These are phyloP conservation scores for Arge pagana DNA, from an alignment of 2,888 invertebrate species.

Conservation along the genomic window DNA sequence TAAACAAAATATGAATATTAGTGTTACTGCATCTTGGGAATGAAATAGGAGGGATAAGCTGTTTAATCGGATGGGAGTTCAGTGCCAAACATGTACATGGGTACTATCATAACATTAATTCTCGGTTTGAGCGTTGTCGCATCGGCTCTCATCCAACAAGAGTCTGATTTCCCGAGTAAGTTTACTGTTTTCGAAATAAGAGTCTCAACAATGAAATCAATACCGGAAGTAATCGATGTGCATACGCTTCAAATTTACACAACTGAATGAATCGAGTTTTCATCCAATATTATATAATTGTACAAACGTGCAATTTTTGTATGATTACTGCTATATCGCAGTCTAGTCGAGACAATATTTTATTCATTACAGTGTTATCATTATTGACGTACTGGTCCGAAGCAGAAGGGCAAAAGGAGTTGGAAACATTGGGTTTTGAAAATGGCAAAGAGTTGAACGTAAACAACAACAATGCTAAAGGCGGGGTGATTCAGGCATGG, in stretches of 20 bases:
- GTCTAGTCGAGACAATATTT: background rate
- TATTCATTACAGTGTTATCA: slow-evolving; percentile 9
- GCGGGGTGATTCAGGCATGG: slow-evolving; percentile 14
- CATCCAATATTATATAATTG: background rate
- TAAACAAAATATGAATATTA: slow-evolving; percentile 6
- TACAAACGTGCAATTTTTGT: background rate
- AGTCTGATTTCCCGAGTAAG: slow-evolving; percentile 22
- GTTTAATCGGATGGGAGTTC: background rate
- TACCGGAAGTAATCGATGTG: too few species aligned
- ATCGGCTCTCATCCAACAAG: slow-evolving; percentile 14
- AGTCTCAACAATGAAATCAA: too few species aligned
- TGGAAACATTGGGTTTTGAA: slow-evolving; percentile 10
- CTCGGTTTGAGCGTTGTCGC: slow-evolving; percentile 5
- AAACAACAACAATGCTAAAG: slow-evolving; percentile 15
- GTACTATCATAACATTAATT: slow-evolving; percentile 5
- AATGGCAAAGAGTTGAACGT: slow-evolving; percentile 3
- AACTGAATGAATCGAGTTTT: background rate
- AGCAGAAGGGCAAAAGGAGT: slow-evolving; percentile 15
- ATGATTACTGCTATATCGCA: too few species aligned
- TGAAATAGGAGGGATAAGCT: background rate
- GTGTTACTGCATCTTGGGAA: background rate
- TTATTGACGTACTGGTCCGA: slow-evolving; percentile 23
- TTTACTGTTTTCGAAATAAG: too few species aligned
- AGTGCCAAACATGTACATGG: slow-evolving; percentile 11
- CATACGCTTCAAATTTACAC: background rate